Base-by-base conservation (phyloP, 2,888 invertebrate species). In the Bembecia ichneumoniformis region DNA sequence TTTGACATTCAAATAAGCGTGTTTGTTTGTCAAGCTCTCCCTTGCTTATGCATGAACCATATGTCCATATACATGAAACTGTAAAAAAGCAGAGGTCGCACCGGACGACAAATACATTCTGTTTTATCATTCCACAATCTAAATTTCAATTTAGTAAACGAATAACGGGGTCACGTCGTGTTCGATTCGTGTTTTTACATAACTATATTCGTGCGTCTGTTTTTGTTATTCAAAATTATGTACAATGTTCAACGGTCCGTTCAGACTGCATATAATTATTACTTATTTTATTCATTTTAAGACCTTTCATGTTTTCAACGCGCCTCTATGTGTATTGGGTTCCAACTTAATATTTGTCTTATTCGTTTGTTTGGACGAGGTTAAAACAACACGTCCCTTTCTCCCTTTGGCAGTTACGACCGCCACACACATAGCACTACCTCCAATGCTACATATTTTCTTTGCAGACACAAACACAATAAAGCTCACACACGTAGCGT, bases 81-180 rank as follows among this genome's bases (percentile, higher is more conserved):
- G 64, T 74, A 70, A 69, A 66, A 70, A 68, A 60, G 56, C 74
- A 71, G 82, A 81, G 83, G 83, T 82, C 82, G 71, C 58, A 56
- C 55, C 71, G 73, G 71, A 77, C 79, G 76, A 74, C 71, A 72
- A 74, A 76, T 70, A 74, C 63, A 79, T 82, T 78, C 78, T 74
- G 73, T 79, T 80, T 77, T 80, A 76, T 77, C 69, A 80, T 82
- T 77, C 68, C 64, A 59, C 59, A 64, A 84, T 84, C 71, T 83
- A 73, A 81, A 86, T 77, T 84, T 84, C 82, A 82, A 84, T 80
- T 67, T 62, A 63, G 63, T 66, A 67, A 66, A 68, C 69, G 65
- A 78, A 73, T 82, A 84, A 83, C 83, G 84, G 84, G 84, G 84
- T 83, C 82, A 82, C 66, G 59, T 73, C 68, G 70, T 70, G 76